Conservation (phyloP, 2,888 invertebrate species). For the Tridacna gigas region DNA sequence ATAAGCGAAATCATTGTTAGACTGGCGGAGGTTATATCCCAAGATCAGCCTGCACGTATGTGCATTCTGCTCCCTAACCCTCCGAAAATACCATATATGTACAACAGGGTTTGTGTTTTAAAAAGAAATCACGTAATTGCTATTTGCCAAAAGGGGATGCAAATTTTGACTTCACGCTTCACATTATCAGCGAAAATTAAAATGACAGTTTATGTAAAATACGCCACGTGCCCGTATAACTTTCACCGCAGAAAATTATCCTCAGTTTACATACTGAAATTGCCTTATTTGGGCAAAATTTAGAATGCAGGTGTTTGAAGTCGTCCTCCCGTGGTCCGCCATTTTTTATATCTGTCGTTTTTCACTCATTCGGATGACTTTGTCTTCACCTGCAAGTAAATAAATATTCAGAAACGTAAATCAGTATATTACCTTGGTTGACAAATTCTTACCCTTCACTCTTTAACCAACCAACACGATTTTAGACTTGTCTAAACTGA, state of each 20-base stretch:
- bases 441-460: not conserved
- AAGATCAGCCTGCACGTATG: too few relatives aligned
- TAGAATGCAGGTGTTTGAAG: constrained; percentile 20
- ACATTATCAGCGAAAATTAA: constrained; percentile 16
- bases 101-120: too few relatives aligned
- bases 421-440: not conserved
- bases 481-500: too few relatives aligned
- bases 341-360: constrained; percentile 13
- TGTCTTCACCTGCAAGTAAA: not conserved
- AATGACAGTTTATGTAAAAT: constrained; percentile 18
- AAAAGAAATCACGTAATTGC: too few relatives aligned
- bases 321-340: constrained; percentile 13
- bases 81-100: too few relatives aligned
- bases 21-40: too few relatives aligned
- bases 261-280: constrained; percentile 7
- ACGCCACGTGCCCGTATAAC: constrained; percentile 12
- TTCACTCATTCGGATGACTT: constrained; percentile 9
- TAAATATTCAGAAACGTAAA: not conserved
- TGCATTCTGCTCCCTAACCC: too few relatives aligned
- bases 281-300: constrained; percentile 29
- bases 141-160: not conserved
- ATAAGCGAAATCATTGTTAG: too few relatives aligned
- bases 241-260: constrained; percentile 15
- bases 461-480: too few relatives aligned
- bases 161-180: constrained; percentile 14